Base-by-base conservation (phyloP, 2,797 vertebrate genomes). In the Cyprinella venusta region DNA sequence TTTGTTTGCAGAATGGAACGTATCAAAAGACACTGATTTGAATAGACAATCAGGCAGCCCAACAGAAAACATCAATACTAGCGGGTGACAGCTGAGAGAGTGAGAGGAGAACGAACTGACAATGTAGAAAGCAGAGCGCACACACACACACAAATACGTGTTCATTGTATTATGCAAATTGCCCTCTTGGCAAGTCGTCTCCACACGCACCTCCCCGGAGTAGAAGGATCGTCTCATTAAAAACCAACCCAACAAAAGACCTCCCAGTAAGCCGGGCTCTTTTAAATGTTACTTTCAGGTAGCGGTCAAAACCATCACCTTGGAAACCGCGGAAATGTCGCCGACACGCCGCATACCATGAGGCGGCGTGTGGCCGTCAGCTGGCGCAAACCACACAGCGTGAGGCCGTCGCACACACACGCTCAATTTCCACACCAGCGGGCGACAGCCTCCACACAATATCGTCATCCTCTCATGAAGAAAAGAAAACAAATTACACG, bases 161-260 rank as follows among this genome's bases (percentile, higher is more conserved):
- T 92, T 86, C 74, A 91, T 90, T 91, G 90, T 92, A 92, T 95
- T 95, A 95, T 95, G 94, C 93, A 94, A 95, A 94, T 95, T 92
- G 90, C 90, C 87, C 93, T 93, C 89, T 91, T 89, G 91, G 90
- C 91, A 82, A 79, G 91, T 93, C 92, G 91, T 93, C 94, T 94
- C 91, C 91, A 84, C 88, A 89, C 85, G 88, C 93, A 91, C 90
- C 89, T 94, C 92, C 92, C 94, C 90, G 89, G 92, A 92, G 94
- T 91, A 93, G 91, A 90, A 72, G 93, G 90, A 90, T 93, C 91
- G 90, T 93, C 94, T 95, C 93, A 95, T 95, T 95, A 95, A 94
- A 94, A 95, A 89, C 88, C 91, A 89, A 89, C 92, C 86, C 81
- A 83, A 88, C 90, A 91, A 92, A 92, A 91, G 91, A 91, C 92